Evolutionary conservation across 2,888 invertebrate species (phyloP), one percentile per base, ranked within the genome.

Genomic region (Copidosoma aretas): DNA sequence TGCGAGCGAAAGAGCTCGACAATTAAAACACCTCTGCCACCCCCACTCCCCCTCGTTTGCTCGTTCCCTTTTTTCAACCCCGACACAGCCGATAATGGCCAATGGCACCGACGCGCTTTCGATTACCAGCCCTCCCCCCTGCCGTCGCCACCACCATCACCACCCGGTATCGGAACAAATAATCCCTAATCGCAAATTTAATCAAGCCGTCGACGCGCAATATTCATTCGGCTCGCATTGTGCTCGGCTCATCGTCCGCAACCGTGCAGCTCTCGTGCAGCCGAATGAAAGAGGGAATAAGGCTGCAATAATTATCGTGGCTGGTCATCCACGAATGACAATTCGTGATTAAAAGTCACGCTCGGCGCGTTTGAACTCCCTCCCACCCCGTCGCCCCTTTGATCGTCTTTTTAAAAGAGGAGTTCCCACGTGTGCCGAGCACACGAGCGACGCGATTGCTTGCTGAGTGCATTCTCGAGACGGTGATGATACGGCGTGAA

Each of bases 141-240:
- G 41, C 41, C 41, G 10, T 2, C 21, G 10, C 21, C 24, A 10
- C 10, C 15, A 14, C 1, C 43, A 46, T 8, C 32, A 12, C 43
- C 52, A 52, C 52, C 52, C 8, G 14, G 46, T 0, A 1, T 17
- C 57, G 22, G 32, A 59, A 63, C 67, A 59, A 63, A 67, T 67
- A 59, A 60, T 64, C 60, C 60, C 51, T 68, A 68, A 68, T 68
- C 68, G 39, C 54, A 60, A 63, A 64, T 68, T 68, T 68, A 64
- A 68, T 68, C 60, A 64, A 68, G 17, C 46, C 56, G 53, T 54
- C 57, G 66, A 43, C 59, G 41, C 21, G 32, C 60, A 60, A 60
- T 65, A 65, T 65, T 65, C 65, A 49, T 60, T 60, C 39, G n/a
- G 22, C n/a, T 54, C 57, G 17, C 63, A 32, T 19, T 56, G 32